These are phyloP conservation scores for Callithrix jacchus DNA, from an alignment of 2,113 vertebrate species.

Conservation along the genomic window DNA sequence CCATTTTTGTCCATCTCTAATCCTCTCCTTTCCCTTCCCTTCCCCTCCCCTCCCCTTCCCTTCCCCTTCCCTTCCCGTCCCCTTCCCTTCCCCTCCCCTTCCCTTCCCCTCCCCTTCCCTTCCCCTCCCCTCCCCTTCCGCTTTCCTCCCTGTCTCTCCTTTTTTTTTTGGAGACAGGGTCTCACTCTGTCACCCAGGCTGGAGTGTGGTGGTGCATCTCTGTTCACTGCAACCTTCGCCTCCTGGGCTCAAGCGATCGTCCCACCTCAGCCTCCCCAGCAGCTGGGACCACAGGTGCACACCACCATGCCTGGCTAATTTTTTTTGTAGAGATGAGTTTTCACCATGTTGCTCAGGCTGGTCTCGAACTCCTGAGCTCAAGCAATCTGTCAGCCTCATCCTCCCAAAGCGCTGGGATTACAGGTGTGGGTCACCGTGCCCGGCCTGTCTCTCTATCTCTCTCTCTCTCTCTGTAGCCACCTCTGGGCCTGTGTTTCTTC, in stretches of 20 bases:
- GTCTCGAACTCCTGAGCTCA: too few species aligned
- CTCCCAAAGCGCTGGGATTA: background rate
- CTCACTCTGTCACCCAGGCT: background rate
- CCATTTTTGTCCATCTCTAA: background rate
- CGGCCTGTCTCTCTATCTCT: too few species aligned
- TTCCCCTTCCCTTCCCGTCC: background rate
- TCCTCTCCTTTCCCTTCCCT: too few species aligned
- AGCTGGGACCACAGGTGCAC: too few species aligned
- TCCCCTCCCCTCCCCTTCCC: background rate
- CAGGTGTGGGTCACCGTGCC: background rate
- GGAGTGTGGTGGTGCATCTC: background rate
- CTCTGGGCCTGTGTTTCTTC: background rate
- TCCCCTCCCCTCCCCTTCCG: background rate
- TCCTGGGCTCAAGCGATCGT: background rate
- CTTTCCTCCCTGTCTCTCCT: background rate
- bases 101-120: background rate
- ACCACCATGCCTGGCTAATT: too few species aligned
- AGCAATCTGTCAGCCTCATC: rapidly evolving
- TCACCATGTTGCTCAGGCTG: too few species aligned
- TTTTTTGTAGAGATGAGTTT: too few species aligned
- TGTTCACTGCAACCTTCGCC: background rate
- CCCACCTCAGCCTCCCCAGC: too few species aligned
- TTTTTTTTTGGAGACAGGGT: background rate
- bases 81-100: background rate
- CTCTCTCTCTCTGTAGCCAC: too few species aligned